phyloP scores from a whole-genome alignment of 2,888 invertebrate species.

The Orgyia antiqua region DNA sequence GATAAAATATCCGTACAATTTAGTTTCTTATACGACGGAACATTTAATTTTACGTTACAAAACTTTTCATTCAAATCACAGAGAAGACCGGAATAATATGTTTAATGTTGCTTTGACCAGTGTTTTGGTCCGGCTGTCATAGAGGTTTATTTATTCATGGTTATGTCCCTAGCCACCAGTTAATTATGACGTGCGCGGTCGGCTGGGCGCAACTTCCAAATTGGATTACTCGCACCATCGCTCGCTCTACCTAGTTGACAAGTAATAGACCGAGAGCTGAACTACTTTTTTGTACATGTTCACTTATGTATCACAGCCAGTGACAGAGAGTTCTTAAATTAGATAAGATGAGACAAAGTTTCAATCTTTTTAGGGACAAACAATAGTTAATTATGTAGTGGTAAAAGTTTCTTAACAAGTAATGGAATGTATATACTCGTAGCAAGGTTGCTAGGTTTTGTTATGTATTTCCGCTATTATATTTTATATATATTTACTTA shows the following conservation, averaged over 20 bases:
- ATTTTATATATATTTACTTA: no score
- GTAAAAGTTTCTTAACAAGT: no score
- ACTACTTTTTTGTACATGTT: slow-evolving; percentile 13
- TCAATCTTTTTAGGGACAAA: background rate
- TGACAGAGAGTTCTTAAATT: slow-evolving; percentile 2
- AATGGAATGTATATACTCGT: no score
- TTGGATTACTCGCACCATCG: slow-evolving; percentile 54
- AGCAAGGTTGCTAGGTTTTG: no score
- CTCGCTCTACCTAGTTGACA: slow-evolving; percentile 31
- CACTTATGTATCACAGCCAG: slow-evolving; percentile 9
- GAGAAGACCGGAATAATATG: background rate
- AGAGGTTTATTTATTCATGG: slow-evolving; percentile 57
- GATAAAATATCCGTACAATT: no score
- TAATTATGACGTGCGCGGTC: slow-evolving; percentile 53
- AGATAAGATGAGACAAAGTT: slow-evolving; percentile 1
- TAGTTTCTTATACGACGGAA: no score
- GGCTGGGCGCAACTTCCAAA: slow-evolving; percentile 52
- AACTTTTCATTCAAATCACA: slow-evolving; percentile 3
- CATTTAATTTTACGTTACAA: no score
- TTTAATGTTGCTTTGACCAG: slow-evolving; percentile 10
- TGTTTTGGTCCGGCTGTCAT: slow-evolving; percentile 24
- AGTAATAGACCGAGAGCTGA: slow-evolving; percentile 23
- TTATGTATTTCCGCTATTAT: no score
- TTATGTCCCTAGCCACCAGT: slow-evolving; percentile 42
- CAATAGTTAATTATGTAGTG: background rate